Base-by-base conservation (phyloP, 2,797 vertebrate genomes). In the Emydoidea blandingii region DNA sequence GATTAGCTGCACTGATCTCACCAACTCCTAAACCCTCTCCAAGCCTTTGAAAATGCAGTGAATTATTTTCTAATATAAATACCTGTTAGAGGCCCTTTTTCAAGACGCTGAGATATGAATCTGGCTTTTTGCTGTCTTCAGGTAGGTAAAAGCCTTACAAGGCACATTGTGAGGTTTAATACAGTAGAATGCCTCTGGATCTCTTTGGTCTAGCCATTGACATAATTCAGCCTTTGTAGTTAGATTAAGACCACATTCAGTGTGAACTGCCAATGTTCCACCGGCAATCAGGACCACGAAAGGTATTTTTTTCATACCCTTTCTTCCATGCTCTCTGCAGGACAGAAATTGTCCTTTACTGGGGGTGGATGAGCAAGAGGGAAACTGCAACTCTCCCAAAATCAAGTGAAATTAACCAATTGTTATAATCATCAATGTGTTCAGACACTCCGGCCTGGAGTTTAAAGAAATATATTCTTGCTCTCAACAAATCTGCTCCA, bases 181-280 rank as follows among this genome's bases (percentile, higher is more conserved):
- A 6, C 96, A 96, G 83, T 95, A 97, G 88, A 96, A 97, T 14
- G 34, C 87, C 87, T 98, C 97, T 21, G 95, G 86, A 88, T 97
- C 94, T 47, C 76, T 52, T 47, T 85, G 23, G 41, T 96, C 95
- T 25, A 81, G 78, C 78, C 97, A 97, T n/a, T 96, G 44, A 12
- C 95, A 98, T 31, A 89, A 83, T 8, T 97, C 78, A 5, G 74
- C 31, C 6, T 37, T 90, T 41, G 81, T 79, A 15, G 78, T 93
- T 16, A 94, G 78, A 31, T 41, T 41, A 57, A 97, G 94, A 52
- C 89, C 92, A 83, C 95, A 96, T 68, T 96, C 34, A 27, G 80
- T 76, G 15, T 27, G 15, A n/a, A 88, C 65, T 2, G 44, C 21
- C 12, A 81, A 83, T 4, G 31, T 84, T 23, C 80, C 86, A 49